These are phyloP conservation scores for Peromyscus attwateri DNA, from an alignment of 2,797 vertebrate species.

Conservation along the genomic window DNA sequence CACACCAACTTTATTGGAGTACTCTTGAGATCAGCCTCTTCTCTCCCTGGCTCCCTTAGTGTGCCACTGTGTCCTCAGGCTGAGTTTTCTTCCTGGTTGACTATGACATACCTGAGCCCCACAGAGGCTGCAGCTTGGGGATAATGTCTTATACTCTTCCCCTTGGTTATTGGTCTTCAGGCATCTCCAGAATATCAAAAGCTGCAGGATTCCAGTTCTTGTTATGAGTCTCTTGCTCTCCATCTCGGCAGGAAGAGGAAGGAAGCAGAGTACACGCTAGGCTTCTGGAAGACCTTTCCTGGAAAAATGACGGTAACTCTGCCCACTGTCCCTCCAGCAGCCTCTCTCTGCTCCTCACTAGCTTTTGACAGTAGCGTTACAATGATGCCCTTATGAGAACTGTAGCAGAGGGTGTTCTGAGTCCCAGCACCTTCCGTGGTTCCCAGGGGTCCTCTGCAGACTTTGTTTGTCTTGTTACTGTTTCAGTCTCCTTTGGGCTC, in stretches of 20 bases:
- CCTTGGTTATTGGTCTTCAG: conserved; percentile 85
- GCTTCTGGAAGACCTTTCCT: conserved; percentile 99
- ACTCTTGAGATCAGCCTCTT: not conserved
- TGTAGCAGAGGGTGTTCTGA: not conserved
- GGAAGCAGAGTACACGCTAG: conserved; percentile 95
- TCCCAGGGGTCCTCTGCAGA: not conserved
- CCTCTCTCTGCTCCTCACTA: not conserved
- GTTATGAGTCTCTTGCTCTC: conserved; percentile 92
- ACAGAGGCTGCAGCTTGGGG: not conserved
- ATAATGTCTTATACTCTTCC: conserved; percentile 37
- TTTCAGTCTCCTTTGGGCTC: not conserved
- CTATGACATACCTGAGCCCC: not conserved
- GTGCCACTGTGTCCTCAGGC: not conserved
- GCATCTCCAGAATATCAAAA: conserved; percentile 94
- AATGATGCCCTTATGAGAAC: not conserved
- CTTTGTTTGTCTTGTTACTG: not conserved
- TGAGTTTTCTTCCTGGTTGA: conserved; percentile 24
- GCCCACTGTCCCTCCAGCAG: not conserved
- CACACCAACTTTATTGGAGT: not conserved
- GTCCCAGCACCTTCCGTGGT: not conserved
- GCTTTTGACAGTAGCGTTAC: not conserved
- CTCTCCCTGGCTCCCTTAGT: not conserved
- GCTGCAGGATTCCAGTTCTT: conserved; percentile 94
- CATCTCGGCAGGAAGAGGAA: conserved; percentile 94
- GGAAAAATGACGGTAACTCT: conserved; percentile 97